Evolutionary conservation across 2,888 invertebrate genomes (phyloP).

Genomic region (Diplazon laetatorius): DNA sequence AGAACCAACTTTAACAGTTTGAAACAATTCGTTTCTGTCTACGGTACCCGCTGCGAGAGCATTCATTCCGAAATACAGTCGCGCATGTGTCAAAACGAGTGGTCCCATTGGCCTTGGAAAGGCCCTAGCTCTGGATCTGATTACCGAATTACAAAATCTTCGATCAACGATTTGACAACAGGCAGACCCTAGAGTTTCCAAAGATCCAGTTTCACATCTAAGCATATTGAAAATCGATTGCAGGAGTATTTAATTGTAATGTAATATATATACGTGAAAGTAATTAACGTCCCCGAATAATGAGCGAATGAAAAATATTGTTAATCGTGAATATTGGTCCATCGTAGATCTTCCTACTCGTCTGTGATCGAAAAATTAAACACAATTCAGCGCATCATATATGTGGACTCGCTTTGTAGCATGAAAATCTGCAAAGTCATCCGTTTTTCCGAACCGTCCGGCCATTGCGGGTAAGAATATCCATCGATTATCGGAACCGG

Average conservation of each 20-base stretch:
- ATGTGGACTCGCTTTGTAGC: neutral
- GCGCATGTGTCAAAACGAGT: neutral
- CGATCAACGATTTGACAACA: neutral
- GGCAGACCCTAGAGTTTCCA: neutral
- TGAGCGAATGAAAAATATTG: too few relatives aligned
- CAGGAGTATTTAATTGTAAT: too few relatives aligned
- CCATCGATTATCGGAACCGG: neutral
- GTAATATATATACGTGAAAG: too few relatives aligned
- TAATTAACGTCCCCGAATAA: too few relatives aligned
- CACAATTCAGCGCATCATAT: too few relatives aligned
- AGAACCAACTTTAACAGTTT: constrained; percentile 33
- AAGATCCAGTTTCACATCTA: neutral
- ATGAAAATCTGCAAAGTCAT: neutral
- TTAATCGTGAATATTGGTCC: too few relatives aligned
- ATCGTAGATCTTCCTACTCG: too few relatives aligned
- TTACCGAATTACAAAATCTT: constrained; percentile 41
- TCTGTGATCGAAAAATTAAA: too few relatives aligned
- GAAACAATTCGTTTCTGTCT: neutral
- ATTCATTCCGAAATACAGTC: neutral
- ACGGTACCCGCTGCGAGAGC: neutral
- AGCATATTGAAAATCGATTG: neutral
- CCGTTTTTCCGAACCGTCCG: neutral
- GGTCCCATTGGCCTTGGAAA: constrained; percentile 22
- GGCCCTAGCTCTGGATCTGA: neutral
- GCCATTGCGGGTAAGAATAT: neutral